Evolutionary conservation across 2,797 vertebrate species (phyloP), one percentile per base, ranked within the genome.

Genomic region (Pempheris klunzingeri): DNA sequence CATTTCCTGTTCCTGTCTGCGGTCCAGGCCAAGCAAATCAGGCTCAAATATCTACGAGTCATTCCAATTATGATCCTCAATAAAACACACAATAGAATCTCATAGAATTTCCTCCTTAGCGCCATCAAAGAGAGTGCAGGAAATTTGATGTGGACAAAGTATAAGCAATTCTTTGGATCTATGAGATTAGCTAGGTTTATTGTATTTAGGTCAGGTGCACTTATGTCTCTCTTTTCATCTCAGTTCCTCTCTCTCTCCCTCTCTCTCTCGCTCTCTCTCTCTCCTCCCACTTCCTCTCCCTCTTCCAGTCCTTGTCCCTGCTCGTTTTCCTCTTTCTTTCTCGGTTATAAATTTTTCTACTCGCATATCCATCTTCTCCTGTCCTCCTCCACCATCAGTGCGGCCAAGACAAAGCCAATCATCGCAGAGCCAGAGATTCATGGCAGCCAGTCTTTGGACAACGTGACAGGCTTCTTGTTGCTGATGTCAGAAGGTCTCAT

Each of bases 401-500:
- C 93, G 26, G 97, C 98, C 74, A 99, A 98, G 91, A 92, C 95
- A 3, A 97, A 93, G 78, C 98, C 98, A 1, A 91, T 99, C 88
- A 96, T 97, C 12, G 95, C 97, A 0, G 98, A 98, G 86, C 97
- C 98, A 0, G 98, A 99, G 92, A 96, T 99, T 84, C 97, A 98
- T 0, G 96, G 96, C 3, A 96, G 96, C 47, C 97, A 97, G 57
- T 93, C 94, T 0, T 77, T 99, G 93, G 98, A 99, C 0, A 95
- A 93, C 0, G 95, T 98, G 77, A 97, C 96, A 0, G 98, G 98
- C 59, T 99, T 99, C 91, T 91, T 99, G 85, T 87, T 99, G 84
- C 95, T 99, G 50, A 97, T 99, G 97, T 99, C 98, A 0, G 98
- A 99, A 86, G 98, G 98, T 8, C 96, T 99, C 7, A 98, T 98